These are phyloP conservation scores for Synanthedon myopaeformis DNA, from an alignment of 2,888 invertebrate genomes.

Conservation along the genomic window DNA sequence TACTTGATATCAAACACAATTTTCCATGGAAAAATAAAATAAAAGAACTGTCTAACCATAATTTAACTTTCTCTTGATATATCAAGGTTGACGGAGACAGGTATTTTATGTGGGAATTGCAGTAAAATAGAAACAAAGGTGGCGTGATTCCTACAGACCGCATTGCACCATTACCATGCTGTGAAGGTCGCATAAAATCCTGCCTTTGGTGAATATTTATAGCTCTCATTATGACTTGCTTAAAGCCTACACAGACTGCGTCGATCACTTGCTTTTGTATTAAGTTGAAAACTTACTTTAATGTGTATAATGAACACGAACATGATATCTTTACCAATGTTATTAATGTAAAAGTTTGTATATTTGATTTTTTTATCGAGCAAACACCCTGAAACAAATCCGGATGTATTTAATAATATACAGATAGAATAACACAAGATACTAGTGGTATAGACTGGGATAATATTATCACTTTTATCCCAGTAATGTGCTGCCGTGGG, in stretches of 20 bases:
- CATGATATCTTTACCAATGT: too few species aligned
- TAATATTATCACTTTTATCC: too few species aligned
- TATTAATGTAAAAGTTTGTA: too few species aligned
- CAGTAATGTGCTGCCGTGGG: too few species aligned
- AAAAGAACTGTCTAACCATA: neutral
- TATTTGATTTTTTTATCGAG: too few species aligned
- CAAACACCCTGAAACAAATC: too few species aligned
- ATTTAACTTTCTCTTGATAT: conserved; percentile 14
- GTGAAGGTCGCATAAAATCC: conserved; percentile 45
- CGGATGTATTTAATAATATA: too few species aligned
- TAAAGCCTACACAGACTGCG: neutral
- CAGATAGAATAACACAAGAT: too few species aligned
- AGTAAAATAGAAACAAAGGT: conserved; percentile 30
- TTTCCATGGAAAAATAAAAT: neutral
- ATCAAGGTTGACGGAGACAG: conserved; percentile 26
- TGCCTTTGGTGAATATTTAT: conserved; percentile 11
- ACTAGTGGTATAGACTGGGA: too few species aligned
- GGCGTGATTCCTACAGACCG: conserved; percentile 46
- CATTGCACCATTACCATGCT: conserved; percentile 47
- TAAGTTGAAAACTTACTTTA: neutral
- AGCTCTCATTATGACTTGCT: neutral
- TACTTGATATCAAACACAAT: neutral
- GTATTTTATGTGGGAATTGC: conserved; percentile 31
- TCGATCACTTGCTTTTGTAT: neutral
- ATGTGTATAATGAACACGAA: too few species aligned